Conservation (phyloP, 2,888 invertebrate genomes). For the Vanessa cardui region DNA sequence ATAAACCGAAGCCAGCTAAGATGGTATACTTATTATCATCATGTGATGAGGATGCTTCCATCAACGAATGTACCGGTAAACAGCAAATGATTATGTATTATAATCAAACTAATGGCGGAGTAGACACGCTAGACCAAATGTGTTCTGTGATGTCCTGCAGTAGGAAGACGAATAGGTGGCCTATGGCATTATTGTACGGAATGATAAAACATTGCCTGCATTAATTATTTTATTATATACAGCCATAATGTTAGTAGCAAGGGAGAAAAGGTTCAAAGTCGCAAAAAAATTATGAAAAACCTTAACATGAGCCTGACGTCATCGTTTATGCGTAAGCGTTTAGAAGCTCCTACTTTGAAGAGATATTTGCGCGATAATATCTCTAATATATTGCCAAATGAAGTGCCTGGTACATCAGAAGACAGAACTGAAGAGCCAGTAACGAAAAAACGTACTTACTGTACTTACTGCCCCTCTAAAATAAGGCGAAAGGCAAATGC, state of each 20-base stretch:
- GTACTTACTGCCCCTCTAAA: no score
- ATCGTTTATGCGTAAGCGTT: no score
- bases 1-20: conserved; percentile 35
- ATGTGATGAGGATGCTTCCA: conserved; percentile 29
- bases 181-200: neutral
- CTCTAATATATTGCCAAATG: neutral
- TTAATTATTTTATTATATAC: neutral
- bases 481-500: no score
- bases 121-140: conserved; percentile 7
- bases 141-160: conserved; percentile 1
- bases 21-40: conserved; percentile 35
- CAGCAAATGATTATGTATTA: conserved; percentile 1
- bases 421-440: neutral
- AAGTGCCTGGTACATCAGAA: neutral
- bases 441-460: no score
- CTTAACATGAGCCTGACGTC: no score
- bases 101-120: conserved; percentile 5
- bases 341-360: no score
- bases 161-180: conserved; percentile 10
- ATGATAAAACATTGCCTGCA: conserved; percentile 4
- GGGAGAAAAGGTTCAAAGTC: neutral
- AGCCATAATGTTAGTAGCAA: neutral
- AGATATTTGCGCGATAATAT: neutral
- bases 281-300: conserved; percentile 1
- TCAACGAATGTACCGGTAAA: neutral